Evolutionary conservation across 2,113 vertebrate species (phyloP), one percentile per base, ranked within the genome.

Genomic region (Alexandromys fortis): DNA sequence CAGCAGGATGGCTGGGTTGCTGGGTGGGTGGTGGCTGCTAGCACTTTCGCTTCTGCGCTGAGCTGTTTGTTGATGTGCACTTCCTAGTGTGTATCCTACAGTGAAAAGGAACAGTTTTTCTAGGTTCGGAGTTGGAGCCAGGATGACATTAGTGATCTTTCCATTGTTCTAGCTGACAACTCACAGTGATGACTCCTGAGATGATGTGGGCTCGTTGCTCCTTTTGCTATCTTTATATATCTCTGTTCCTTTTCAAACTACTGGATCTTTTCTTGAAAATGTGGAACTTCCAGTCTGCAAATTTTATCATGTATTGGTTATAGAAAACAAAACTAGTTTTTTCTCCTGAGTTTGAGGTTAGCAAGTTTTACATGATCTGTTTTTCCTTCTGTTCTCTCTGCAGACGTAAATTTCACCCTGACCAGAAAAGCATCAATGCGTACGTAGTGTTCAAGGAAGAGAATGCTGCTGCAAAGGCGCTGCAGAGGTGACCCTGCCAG

Each of bases 361-460:
- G 92, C 28, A 82, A 22, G 7, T 93, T 93, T 95, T 90, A 86
- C 67, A 38, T 47, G 24, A 24, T 78, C 22, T 19, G 24, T 45
- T n/a, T 77, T 30, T 12, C 38, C 83, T 86, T 86, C 42, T 68
- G 30, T 68, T 85, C 35, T 55, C 58, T 96, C 61, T 92, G 1
- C 96, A 99, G 99, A 93, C 99, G 98, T 38, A 99, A 99, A 97
- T 55, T 99, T 86, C 99, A 99, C 94, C 99, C 99, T 0, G 99
- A 99, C 73, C 98, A 97, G 33, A 99, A 99, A 86, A 99, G 98
- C 26, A 38, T 99, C 35, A 99, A 99, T 13, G 99, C 99, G 21
- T 99, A 99, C 0, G 94, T 99, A 5, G 99, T 99, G n/a, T 99
- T 99, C 95, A 99, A 98, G 81, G 98, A 99, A 0, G 98, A 99